Percentiles rank a stretch among this genome's conserved stretches.
These are phyloP conservation scores for Trichogramma dendrolimi DNA, from an alignment of 2,888 invertebrate genomes.

Conservation along the genomic window DNA sequence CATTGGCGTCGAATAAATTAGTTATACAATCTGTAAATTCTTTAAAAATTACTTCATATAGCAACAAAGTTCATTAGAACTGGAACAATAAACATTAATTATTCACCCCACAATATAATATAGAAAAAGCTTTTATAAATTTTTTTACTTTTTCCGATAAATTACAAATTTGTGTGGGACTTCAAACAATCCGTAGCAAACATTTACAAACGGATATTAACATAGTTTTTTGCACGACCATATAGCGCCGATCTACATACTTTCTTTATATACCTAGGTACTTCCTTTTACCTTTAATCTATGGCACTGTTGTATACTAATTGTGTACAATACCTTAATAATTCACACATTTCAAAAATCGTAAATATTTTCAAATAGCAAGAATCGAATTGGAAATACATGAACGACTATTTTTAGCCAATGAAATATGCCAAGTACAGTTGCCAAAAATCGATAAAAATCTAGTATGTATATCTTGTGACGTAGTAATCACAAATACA, in stretches of 20 bases:
- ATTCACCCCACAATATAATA: slow-evolving; percentile 14
- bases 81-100: slow-evolving; percentile 18
- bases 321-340: slow-evolving; percentile 6
- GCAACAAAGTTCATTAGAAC: slow-evolving; percentile 23
- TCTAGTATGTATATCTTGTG: slow-evolving; percentile 10
- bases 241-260: slow-evolving; percentile 14
- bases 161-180: too few relatives aligned
- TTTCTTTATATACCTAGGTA: slow-evolving; percentile 19
- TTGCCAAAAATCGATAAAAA: slow-evolving; percentile 23
- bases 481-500: not conserved
- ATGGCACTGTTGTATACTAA: slow-evolving; percentile 24
- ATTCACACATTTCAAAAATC: slow-evolving; percentile 9
- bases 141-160: too few relatives aligned
- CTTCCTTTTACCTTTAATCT: slow-evolving; percentile 17
- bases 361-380: slow-evolving; percentile 5
- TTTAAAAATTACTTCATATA: slow-evolving; percentile 26
- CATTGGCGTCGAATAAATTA: slow-evolving; percentile 20
- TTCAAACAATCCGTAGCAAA: too few relatives aligned
- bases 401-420: slow-evolving; percentile 15
- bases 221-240: slow-evolving; percentile 14
- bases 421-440: slow-evolving; percentile 27
- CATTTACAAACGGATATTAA: slow-evolving; percentile 3
- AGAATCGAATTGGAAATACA: slow-evolving; percentile 15
- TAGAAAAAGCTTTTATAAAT: slow-evolving; percentile 6
- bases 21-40: slow-evolving; percentile 22